phyloP scores from a whole-genome alignment of 2,797 vertebrate species.

The Eidolon dupreanum region DNA sequence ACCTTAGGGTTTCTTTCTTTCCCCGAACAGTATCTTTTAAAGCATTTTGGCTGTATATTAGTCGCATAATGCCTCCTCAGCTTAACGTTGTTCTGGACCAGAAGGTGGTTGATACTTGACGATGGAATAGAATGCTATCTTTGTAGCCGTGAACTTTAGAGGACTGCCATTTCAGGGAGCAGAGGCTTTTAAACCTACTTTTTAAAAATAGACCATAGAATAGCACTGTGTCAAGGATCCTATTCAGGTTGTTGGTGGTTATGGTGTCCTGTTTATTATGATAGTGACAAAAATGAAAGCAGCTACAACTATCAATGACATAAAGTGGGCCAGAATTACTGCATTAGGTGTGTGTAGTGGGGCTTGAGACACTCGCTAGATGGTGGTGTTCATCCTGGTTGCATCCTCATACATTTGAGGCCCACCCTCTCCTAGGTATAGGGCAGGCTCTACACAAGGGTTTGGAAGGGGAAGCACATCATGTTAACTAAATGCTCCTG shows the following conservation, averaged over 20 bases:
- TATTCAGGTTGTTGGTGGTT: neutral
- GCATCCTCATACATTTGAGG: neutral
- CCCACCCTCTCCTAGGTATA: neutral
- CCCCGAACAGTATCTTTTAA: slow-evolving; percentile 3
- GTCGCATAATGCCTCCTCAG: neutral
- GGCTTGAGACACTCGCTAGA: neutral
- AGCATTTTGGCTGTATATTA: neutral
- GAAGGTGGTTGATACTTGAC: neutral
- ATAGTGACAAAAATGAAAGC: neutral
- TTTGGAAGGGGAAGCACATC: neutral
- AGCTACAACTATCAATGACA: neutral
- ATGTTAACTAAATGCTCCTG: neutral
- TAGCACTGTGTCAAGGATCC: neutral
- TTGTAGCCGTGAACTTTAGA: neutral
- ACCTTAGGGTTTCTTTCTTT: neutral
- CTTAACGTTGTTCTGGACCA: neutral
- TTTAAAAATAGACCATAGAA: neutral
- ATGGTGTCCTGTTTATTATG: neutral
- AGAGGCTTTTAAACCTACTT: neutral
- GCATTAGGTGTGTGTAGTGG: neutral
- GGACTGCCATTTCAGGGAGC: neutral
- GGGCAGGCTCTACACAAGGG: neutral
- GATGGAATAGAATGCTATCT: neutral
- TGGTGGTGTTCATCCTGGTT: neutral
- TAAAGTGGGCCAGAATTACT: neutral